These are phyloP conservation scores for Ecdyonurus torrentis DNA, from an alignment of 2,888 invertebrate species.

Conservation along the genomic window DNA sequence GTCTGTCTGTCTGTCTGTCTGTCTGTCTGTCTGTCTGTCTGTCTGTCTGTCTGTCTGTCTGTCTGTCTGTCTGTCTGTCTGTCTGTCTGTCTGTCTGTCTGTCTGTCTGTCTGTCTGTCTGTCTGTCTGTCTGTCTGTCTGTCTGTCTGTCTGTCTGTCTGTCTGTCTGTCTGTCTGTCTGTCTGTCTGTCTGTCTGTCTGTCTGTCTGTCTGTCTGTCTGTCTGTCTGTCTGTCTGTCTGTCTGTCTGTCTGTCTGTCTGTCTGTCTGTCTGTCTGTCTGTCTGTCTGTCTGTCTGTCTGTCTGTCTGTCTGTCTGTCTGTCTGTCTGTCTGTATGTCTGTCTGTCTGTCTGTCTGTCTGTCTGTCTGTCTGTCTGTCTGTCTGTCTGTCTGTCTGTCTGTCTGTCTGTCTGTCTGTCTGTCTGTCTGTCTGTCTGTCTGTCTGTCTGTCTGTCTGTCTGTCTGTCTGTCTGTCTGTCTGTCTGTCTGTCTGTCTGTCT, in stretches of 20 bases:
- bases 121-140: slow-evolving; percentile 6
- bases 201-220: not conserved
- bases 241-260: not conserved
- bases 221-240: not conserved
- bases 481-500: slow-evolving; percentile 6
- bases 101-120: slow-evolving; percentile 5
- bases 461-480: slow-evolving; percentile 5
- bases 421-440: slow-evolving; percentile 6
- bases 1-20: slow-evolving; percentile 4
- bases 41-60: slow-evolving; percentile 7
- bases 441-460: slow-evolving; percentile 4
- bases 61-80: slow-evolving; percentile 7
- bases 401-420: slow-evolving; percentile 7
- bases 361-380: slow-evolving; percentile 6
- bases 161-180: not conserved
- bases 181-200: not conserved
- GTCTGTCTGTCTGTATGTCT: too few relatives aligned
- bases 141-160: slow-evolving; percentile 5
- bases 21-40: slow-evolving; percentile 5
- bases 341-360: too few relatives aligned
- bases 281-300: slow-evolving; percentile 4
- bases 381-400: slow-evolving; percentile 8
- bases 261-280: not conserved
- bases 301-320: slow-evolving; percentile 4
- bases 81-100: slow-evolving; percentile 5